Evolutionary conservation across 2,113 vertebrate genomes (phyloP).

Genomic region (Megaleporinus macrocephalus): DNA sequence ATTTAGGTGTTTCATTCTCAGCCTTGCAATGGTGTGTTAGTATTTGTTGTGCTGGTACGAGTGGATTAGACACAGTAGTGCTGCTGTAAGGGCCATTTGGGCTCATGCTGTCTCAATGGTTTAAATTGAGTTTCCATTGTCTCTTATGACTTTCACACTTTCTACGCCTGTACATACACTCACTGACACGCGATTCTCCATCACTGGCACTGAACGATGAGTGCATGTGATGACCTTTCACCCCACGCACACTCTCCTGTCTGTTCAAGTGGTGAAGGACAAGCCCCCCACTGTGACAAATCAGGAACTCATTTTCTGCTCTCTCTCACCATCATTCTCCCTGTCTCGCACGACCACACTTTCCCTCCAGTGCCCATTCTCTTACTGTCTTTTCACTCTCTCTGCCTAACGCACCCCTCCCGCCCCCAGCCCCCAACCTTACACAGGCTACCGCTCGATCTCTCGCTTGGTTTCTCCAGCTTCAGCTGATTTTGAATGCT

Average conservation of each 20-base stretch:
- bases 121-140: neutral
- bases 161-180: neutral
- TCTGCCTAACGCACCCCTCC: neutral
- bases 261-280: constrained; percentile 23
- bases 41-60: too few species aligned
- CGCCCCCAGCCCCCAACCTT: neutral
- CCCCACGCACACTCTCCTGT: neutral
- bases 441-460: neutral
- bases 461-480: neutral
- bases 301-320: neutral
- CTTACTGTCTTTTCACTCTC: neutral
- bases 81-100: neutral
- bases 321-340: neutral
- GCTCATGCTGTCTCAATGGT: neutral
- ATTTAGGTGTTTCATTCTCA: too few species aligned
- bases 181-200: neutral
- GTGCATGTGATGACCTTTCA: constrained; percentile 16
- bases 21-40: too few species aligned
- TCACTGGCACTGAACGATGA: neutral
- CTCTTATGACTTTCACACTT: constrained; percentile 18
- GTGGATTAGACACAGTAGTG: too few species aligned
- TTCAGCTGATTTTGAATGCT: too few species aligned
- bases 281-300: constrained; percentile 9
- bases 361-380: neutral
- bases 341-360: neutral